A percentile compares a stretch with the other conserved stretches of the same genome.
Evolutionary conservation across 2,113 vertebrate species (phyloP).

Genomic region (Ptyas mucosa): DNA sequence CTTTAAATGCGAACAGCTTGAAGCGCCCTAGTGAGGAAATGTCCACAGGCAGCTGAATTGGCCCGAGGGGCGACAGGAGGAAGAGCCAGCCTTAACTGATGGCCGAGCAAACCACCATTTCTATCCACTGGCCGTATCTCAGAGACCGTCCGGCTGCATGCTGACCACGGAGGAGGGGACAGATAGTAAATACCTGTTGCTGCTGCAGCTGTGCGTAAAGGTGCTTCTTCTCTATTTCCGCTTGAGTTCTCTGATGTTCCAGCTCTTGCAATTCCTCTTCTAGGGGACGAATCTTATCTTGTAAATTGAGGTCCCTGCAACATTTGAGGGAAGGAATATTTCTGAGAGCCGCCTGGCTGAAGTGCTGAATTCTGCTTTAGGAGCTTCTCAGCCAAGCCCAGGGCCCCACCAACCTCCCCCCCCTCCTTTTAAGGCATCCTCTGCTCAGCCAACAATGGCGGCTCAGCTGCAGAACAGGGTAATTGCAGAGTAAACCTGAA

Average conservation of each 20-base stretch:
- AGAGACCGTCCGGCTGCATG: not conserved
- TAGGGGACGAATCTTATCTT: not conserved
- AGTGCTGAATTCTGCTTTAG: not conserved
- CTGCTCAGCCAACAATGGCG: not conserved
- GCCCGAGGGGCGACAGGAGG: no score
- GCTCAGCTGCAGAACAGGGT: not conserved
- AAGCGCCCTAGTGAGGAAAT: no score
- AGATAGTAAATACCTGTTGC: not conserved
- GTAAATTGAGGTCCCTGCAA: slow-evolving; percentile 23
- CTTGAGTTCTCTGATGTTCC: not conserved
- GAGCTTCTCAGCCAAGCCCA: not conserved
- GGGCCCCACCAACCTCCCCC: no score
- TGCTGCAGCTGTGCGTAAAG: not conserved
- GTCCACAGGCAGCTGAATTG: no score
- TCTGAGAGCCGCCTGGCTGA: not conserved
- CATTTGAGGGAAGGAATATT: not conserved
- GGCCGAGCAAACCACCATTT: not conserved
- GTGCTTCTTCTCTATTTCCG: not conserved
- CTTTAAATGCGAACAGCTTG: no score
- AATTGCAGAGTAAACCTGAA: not conserved
- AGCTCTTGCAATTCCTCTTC: slow-evolving; percentile 17
- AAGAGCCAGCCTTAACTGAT: no score
- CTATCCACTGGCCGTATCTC: no score
- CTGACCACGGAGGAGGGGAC: not conserved
- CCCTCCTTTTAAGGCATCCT: not conserved